A percentile compares a stretch with the other conserved stretches of the same genome.
Evolutionary conservation across 2,888 invertebrate species (phyloP).

Genomic region (Tribolium freemani): DNA sequence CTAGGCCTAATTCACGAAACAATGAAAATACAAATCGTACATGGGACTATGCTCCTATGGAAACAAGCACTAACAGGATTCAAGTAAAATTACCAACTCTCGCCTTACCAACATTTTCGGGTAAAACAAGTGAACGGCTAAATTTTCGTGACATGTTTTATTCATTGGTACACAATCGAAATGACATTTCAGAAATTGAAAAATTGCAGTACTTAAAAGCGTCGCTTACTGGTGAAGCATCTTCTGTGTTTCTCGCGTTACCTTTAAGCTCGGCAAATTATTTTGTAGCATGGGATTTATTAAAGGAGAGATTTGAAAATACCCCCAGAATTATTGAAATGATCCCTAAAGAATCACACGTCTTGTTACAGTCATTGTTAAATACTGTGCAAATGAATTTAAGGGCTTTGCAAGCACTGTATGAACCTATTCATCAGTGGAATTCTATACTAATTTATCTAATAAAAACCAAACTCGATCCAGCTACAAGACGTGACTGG

Average conservation of each 20-base stretch:
- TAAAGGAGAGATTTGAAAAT: slow-evolving; percentile 16
- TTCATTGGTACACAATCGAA: slow-evolving; percentile 4
- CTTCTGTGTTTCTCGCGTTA: not conserved
- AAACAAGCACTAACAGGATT: too few species aligned
- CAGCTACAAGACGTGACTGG: not conserved
- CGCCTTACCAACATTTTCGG: slow-evolving; percentile 13
- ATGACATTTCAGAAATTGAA: not conserved
- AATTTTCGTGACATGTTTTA: slow-evolving; percentile 9
- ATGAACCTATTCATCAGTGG: slow-evolving; percentile 6
- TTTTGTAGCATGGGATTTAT: not conserved
- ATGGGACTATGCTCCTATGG: too few species aligned
- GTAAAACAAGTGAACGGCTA: slow-evolving; percentile 1
- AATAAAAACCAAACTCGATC: slow-evolving; percentile 7
- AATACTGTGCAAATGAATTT: not conserved
- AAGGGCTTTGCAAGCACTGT: not conserved
- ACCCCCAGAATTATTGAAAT: not conserved
- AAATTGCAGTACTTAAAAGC: slow-evolving; percentile 29
- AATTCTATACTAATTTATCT: slow-evolving; percentile 17
- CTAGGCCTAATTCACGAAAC: too few species aligned
- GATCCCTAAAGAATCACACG: slow-evolving; percentile 9
- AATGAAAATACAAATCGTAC: too few species aligned
- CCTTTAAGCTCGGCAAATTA: slow-evolving; percentile 1
- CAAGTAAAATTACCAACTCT: too few species aligned
- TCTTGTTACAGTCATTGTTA: not conserved
- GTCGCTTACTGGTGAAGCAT: slow-evolving; percentile 14